Percentiles rank a stretch among this genome's conserved stretches.
Evolutionary conservation across 2,113 vertebrate species (phyloP).

Genomic region (Syngnathus typhle): DNA sequence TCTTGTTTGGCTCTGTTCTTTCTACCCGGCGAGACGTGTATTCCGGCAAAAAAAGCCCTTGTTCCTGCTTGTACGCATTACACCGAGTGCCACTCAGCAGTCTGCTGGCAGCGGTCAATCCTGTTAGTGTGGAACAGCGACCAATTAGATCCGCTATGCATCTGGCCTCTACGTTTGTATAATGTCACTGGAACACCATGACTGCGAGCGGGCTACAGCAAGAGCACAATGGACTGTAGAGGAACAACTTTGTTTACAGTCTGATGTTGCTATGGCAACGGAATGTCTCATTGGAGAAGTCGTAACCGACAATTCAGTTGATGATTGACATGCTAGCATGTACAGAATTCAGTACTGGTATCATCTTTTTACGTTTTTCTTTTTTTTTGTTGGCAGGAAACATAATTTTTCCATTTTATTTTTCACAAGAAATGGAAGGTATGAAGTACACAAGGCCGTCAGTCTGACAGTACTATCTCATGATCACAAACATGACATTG

Average conservation of each 20-base stretch:
- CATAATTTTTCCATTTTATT: background rate
- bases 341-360: background rate
- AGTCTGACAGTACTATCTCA: background rate
- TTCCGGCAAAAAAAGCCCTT: slow-evolving; percentile 46
- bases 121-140: slow-evolving; percentile 75
- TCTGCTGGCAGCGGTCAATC: slow-evolving; percentile 59
- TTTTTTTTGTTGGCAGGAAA: background rate
- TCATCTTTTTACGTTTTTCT: background rate
- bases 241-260: slow-evolving; percentile 15
- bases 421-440: background rate
- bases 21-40: slow-evolving; percentile 40
- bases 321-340: background rate
- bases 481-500: background rate
- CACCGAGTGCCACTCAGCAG: slow-evolving; percentile 65
- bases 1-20: slow-evolving; percentile 56
- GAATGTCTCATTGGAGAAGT: background rate
- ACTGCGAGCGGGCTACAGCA: background rate
- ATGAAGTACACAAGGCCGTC: background rate
- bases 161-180: slow-evolving; percentile 42
- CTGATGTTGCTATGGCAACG: background rate
- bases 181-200: slow-evolving; percentile 9
- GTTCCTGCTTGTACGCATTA: slow-evolving; percentile 65
- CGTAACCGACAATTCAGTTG: background rate
- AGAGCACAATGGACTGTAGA: slow-evolving; percentile 1
- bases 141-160: slow-evolving; percentile 70